phyloP scores from a whole-genome alignment of 2,888 invertebrate species.

The Shargacucullia verbasci region DNA sequence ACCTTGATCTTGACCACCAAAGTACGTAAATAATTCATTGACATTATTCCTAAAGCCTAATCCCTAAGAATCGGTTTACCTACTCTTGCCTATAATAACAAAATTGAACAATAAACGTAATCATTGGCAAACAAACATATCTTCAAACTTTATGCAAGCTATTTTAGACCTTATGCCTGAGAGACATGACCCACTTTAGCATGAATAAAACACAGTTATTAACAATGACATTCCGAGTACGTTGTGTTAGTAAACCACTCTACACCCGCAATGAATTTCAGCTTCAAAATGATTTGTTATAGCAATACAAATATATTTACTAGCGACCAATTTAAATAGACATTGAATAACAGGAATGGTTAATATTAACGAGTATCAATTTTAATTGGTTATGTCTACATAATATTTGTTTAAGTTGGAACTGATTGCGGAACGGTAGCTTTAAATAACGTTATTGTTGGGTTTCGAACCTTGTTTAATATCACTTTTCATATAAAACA shows the following conservation, averaged over 20 bases:
- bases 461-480: constrained; percentile 36
- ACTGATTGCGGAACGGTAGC: constrained; percentile 39
- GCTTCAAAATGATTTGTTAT: constrained; percentile 57
- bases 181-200: constrained; percentile 19
- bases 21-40: constrained; percentile 32
- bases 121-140: constrained; percentile 23
- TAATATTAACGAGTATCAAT: constrained; percentile 39
- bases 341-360: constrained; percentile 12
- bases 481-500: constrained; percentile 50
- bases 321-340: constrained; percentile 45
- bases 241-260: constrained; percentile 55
- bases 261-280: constrained; percentile 56
- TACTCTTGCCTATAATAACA: constrained; percentile 33
- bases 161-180: constrained; percentile 11
- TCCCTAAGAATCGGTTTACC: constrained; percentile 35
- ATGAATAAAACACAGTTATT: constrained; percentile 30
- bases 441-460: constrained; percentile 47
- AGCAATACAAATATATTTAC: constrained; percentile 54
- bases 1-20: constrained; percentile 22
- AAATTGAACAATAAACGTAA: constrained; percentile 41
- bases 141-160: constrained; percentile 2
- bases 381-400: constrained; percentile 38
- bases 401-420: constrained; percentile 49
- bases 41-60: constrained; percentile 15
- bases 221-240: constrained; percentile 53